A percentile compares a stretch with the other conserved stretches of the same genome.
These are phyloP conservation scores for Ceratosolen solmsi DNA, from an alignment of 1,140 invertebrate species.

Conservation along the genomic window DNA sequence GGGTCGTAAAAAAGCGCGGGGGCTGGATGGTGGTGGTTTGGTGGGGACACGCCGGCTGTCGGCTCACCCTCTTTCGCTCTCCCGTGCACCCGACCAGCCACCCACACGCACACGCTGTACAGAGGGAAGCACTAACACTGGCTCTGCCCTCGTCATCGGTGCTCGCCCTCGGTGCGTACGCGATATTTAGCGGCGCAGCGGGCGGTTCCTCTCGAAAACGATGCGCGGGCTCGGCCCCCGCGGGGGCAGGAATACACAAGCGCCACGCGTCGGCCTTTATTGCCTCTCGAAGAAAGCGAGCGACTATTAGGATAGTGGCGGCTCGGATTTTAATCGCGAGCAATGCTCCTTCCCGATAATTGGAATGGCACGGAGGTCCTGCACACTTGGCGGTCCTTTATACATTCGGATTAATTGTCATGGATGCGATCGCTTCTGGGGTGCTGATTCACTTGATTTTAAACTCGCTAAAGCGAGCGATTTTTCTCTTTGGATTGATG, in stretches of 20 bases:
- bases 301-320: neutral
- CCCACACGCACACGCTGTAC: too few relatives aligned
- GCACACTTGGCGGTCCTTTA: neutral
- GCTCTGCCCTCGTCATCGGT: conserved; percentile 18
- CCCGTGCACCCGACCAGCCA: too few relatives aligned
- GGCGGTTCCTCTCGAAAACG: conserved; percentile 54
- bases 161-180: conserved; percentile 24
- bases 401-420: neutral
- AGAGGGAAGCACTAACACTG: neutral
- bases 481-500: too few relatives aligned
- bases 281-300: conserved; percentile 58
- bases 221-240: conserved; percentile 51
- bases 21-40: neutral
- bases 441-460: neutral
- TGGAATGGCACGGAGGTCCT: neutral
- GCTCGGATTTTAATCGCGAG: conserved; percentile 29
- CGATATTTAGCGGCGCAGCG: conserved; percentile 61
- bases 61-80: neutral
- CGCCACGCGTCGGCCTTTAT: conserved; percentile 65
- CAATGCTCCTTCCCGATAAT: conserved; percentile 20
- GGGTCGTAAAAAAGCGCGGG: neutral
- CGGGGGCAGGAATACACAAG: conserved; percentile 15
- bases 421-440: neutral
- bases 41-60: neutral
- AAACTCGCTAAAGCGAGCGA: too few relatives aligned